Evolutionary conservation across 1,140 invertebrate species (phyloP).

Genomic region (Leptoteleia sp.): DNA sequence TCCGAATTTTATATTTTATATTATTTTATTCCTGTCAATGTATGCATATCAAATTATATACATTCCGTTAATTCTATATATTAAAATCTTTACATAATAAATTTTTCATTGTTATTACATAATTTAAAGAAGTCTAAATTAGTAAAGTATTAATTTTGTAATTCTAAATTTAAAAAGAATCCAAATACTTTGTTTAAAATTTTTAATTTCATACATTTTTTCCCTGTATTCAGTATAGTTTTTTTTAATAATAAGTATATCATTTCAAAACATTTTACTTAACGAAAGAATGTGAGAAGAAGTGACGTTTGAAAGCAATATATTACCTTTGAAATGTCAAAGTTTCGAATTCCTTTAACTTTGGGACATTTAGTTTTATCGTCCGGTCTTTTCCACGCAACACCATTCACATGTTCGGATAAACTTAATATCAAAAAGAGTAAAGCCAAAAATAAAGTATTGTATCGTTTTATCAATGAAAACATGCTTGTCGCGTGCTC

Average conservation of each 20-base stretch:
- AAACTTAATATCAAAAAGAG: conserved; percentile 44
- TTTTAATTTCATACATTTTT: too few relatives aligned
- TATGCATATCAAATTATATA: too few relatives aligned
- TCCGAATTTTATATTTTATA: too few relatives aligned
- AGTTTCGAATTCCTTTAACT: conserved; percentile 80
- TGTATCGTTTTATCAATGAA: conserved; percentile 50
- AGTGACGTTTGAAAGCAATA: conserved; percentile 12
- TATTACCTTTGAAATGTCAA: conserved; percentile 79
- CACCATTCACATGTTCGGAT: conserved; percentile 9
- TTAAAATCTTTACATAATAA: too few relatives aligned
- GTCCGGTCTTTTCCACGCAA: conserved; percentile 77
- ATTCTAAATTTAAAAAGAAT: too few relatives aligned
- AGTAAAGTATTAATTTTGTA: too few relatives aligned
- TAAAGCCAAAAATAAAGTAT: conserved; percentile 28
- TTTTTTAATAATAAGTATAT: not conserved
- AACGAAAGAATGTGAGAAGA: conserved; percentile 10
- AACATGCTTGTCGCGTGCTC: conserved; percentile 60
- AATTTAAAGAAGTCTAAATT: too few relatives aligned
- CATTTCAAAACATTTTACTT: not conserved
- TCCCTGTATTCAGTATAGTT: too few relatives aligned
- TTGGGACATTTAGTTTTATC: conserved; percentile 84
- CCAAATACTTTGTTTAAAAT: too few relatives aligned
- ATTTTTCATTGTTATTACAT: too few relatives aligned
- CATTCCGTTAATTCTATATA: too few relatives aligned
- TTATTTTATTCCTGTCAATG: too few relatives aligned